Base-by-base conservation (phyloP, 2,113 vertebrate species). In the Todiramphus saurophagus region DNA sequence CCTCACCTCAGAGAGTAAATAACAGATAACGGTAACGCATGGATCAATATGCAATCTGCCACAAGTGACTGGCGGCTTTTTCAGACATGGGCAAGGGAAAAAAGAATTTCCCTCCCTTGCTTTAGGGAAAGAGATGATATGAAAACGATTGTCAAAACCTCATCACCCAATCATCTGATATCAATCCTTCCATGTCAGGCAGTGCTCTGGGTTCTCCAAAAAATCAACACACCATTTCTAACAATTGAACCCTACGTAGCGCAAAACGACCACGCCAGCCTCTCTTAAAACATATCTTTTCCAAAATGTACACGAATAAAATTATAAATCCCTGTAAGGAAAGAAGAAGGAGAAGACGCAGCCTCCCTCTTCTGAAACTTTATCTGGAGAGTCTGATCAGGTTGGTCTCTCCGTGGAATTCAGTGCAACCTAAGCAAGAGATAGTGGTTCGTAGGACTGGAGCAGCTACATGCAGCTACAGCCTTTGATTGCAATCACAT, bases 131-230 rank as follows among this genome's bases (percentile, higher is more conserved):
- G 35, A 7, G 62, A 67, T 79, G 75, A 69, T 94, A 93, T 21
- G 84, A 94, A 96, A 96, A 89, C 91, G 91, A 66, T 82, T 92
- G 89, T 92, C 88, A 91, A 91, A 96, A 68, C 16, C 55, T 84
- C 74, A 84, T 95, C 68, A 90, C 74, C 46, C 76, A 83, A 7
- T 60, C 51, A 48, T 59, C 21, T 64, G 46, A 87, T 91, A 96
- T 82, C 72, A 87, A 90, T 92, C 73, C 51, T 62, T 60, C 78
- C 41, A 30, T 28, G 66, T 66, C 90, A 96, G 53, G 43, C 77
- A 84, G 33, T 24, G 39, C 53, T 89, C 79, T 70, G 60, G 64
- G 78, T 91, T 62, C 80, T 87, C 60, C 31, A 77, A 56, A 66
- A 79, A 87, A 69, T 43, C 83, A 87, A 64, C 73, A 44, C 12